Evolutionary conservation across 1,140 invertebrate genomes (phyloP), one percentile per base, ranked within the genome.

Genomic region (Aphidius gifuensis): DNA sequence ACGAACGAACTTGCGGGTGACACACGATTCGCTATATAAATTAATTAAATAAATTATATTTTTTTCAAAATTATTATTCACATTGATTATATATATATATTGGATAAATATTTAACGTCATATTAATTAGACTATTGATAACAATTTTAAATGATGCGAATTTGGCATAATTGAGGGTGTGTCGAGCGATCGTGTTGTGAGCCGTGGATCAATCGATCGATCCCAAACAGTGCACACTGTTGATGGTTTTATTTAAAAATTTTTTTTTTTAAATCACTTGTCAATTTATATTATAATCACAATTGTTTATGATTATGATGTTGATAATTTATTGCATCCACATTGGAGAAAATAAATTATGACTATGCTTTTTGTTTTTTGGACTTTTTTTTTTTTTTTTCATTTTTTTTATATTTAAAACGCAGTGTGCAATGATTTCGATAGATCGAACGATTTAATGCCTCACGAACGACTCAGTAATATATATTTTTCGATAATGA

Each of bases 221-320:
- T 63, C 61, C 49, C 57, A 63, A 63, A 63, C 61, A 63, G 61
- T 63, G 61, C 56, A 63, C 61, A 63, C 61, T 63, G 61, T 58
- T 57, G 51, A 60, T 49, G 46, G 46, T 39, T 46, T 39, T 46
- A 43, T n/a, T n/a, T 47, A 61, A 65, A 32, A 50, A 46, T 58
- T 44, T 16, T 50, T 11, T n/a, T n/a, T n/a, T n/a, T n/a, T 32
- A 2, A 46, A 54, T 38, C 9, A 40, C n/a, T n/a, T n/a, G n/a
- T n/a, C n/a, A n/a, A n/a, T n/a, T n/a, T n/a, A n/a, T n/a, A n/a
- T n/a, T n/a, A n/a, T n/a, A n/a, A n/a, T n/a, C n/a, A n/a, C n/a
- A n/a, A n/a, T n/a, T n/a, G n/a, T n/a, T n/a, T n/a, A n/a, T n/a
- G n/a, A n/a, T n/a, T n/a, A n/a, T n/a, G n/a, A n/a, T n/a, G n/a